These are phyloP conservation scores for Drosophila gunungcola DNA, from an alignment of 1,140 invertebrate species.

Conservation along the genomic window DNA sequence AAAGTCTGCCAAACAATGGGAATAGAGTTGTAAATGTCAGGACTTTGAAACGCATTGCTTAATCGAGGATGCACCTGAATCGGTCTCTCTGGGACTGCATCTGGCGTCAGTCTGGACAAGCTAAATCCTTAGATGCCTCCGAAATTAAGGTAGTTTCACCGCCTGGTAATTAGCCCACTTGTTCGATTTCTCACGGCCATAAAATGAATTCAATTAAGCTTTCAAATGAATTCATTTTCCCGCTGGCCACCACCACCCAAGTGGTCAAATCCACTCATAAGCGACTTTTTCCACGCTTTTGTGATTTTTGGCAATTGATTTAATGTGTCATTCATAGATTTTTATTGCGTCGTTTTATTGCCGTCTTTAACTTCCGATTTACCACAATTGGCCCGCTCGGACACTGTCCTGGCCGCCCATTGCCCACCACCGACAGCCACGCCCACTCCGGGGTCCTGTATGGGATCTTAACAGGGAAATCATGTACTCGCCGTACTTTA, in stretches of 20 bases:
- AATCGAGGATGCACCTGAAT: constrained; percentile 67
- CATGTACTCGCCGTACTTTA: constrained; percentile 84
- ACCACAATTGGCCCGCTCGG: constrained; percentile 84
- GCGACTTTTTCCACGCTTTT: constrained; percentile 71
- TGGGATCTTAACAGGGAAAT: constrained; percentile 84
- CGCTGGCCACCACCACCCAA: constrained; percentile 8
- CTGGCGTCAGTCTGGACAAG: constrained; percentile 33
- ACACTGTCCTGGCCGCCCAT: constrained; percentile 79
- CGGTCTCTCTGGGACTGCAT: constrained; percentile 19
- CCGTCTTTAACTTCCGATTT: constrained; percentile 85
- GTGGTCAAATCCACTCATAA: constrained; percentile 72
- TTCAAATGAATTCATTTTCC: constrained; percentile 67
- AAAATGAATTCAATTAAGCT: constrained; percentile 72
- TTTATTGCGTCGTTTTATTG: constrained; percentile 84
- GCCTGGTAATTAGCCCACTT: constrained; percentile 62
- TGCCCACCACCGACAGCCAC: constrained; percentile 15
- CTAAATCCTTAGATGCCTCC: constrained; percentile 6
- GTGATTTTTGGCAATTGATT: constrained; percentile 85
- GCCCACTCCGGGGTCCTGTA: constrained; percentile 52
- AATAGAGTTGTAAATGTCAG: constrained; percentile 74
- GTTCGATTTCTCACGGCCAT: constrained; percentile 72
- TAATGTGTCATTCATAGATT: constrained; percentile 85
- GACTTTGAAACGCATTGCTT: constrained; percentile 74
- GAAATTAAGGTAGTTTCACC: constrained; percentile 17
- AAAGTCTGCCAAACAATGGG: constrained; percentile 55